Percentiles rank a stretch among this genome's conserved stretches.
Evolutionary conservation across 2,888 invertebrate genomes (phyloP).

Genomic region (Troides aeacus): DNA sequence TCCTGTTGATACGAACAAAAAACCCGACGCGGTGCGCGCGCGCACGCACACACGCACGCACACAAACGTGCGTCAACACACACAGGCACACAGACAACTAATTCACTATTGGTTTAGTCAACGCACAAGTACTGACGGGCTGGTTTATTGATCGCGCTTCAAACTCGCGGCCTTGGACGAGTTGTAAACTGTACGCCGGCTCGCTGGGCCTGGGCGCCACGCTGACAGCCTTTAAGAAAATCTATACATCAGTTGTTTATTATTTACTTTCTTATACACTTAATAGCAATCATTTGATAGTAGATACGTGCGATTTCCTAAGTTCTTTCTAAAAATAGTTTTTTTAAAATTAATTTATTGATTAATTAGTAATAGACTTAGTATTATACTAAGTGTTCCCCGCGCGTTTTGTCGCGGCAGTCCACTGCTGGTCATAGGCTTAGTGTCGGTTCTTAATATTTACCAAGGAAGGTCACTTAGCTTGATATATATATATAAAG

Average conservation of each 20-base stretch:
- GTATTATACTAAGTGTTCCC: too few species aligned
- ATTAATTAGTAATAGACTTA: too few species aligned
- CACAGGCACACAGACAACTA: slow-evolving; percentile 1
- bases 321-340: too few species aligned
- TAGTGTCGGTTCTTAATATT: too few species aligned
- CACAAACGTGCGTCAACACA: background rate
- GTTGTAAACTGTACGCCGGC: slow-evolving; percentile 13
- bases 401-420: too few species aligned
- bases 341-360: too few species aligned
- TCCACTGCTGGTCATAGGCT: too few species aligned
- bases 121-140: slow-evolving; percentile 16
- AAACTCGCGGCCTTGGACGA: slow-evolving; percentile 27
- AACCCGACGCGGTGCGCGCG: slow-evolving; percentile 15
- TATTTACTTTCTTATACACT: background rate
- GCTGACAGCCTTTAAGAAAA: slow-evolving; percentile 1
- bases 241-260: background rate
- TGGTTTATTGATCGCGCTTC: slow-evolving; percentile 26
- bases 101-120: slow-evolving; percentile 7
- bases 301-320: too few species aligned
- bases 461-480: too few species aligned
- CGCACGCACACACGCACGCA: slow-evolving; percentile 10
- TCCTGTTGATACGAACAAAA: slow-evolving; percentile 23
- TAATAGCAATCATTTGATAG: too few species aligned
- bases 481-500: too few species aligned
- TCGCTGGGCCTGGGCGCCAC: background rate